Evolutionary conservation across 2,888 invertebrate genomes (phyloP), one percentile per base, ranked within the genome.

Genomic region (Tetanocera ferruginea): DNA sequence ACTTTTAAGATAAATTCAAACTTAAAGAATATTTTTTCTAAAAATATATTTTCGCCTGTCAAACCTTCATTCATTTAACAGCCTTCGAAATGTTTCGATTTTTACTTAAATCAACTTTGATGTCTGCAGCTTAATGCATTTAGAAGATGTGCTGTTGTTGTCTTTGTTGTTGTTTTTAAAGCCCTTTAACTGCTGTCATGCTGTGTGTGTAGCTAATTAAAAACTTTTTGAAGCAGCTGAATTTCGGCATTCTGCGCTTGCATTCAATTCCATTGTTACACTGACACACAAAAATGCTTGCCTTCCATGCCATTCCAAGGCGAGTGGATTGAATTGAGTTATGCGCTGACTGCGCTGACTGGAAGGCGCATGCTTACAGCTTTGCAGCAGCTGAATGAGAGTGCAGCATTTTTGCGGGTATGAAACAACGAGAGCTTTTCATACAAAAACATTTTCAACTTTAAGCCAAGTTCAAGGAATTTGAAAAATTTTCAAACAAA

Each of bases 241-340:
- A 8, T 31, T 11, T 66, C 43, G 34, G 19, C 19, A 64, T 74
- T 6, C 34, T 34, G 51, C 31, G n/a, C n/a, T 52, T 34, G 37
- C 37, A 75, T 37, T 55, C 52, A 82, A 81, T 87, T 88, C 87
- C 87, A 87, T 86, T 87, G 87, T 86, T 86, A 87, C 87, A 87
- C 85, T 87, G 87, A 88, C 87, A 87, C 83, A 87, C 74, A 86
- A 86, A 79, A 62, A 82, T 72, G 9, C 62, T 66, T 34, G 34
- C 11, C 37, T 17, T 34, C n/a, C 34, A 31, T 6, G 9, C 37
- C 66, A 6, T 34, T 28, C 37, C 66, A 31, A 28, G n/a, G 17
- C 66, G 9, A 14, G n/a, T 28, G 3, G 8, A 11, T 17, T n/a
- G n/a, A n/a, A n/a, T 66, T 14, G 4, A 66, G 8, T 17, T 28